Evolutionary conservation across 2,888 invertebrate genomes (phyloP), one percentile per base, ranked within the genome.

Genomic region (Acanthosepion pharaonis): DNA sequence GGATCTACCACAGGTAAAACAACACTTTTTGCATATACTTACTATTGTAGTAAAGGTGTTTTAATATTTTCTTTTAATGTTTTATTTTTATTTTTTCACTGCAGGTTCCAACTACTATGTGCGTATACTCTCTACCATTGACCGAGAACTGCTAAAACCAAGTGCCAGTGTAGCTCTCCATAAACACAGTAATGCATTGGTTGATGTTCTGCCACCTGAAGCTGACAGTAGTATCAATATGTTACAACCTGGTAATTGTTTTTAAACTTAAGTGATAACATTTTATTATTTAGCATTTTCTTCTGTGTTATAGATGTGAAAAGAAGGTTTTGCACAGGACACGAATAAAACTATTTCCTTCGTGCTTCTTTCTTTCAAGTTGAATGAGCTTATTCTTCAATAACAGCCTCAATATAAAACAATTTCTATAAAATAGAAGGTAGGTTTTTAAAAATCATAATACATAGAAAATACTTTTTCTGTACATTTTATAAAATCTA

Each of bases 141-240:
- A 99, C 97, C 98, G 99, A 28, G 99, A 99, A 97, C 98, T 99
- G 95, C 97, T 99, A 96, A 99, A 99, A 97, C 99, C 99, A 0
- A 99, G 99, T 1, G 99, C 99, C 28, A 99, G 99, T 96, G 99
- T 99, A 53, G 99, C 99, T 42, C 98, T 99, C 64, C 99, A 99
- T 97, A 99, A 99, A 97, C 99, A 99, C 98, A 99, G 99, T 97
- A 99, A 99, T 98, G 99, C 99, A n/a, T 98, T 99, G 95, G 99
- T 99, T 0, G 99, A 99, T 98, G 99, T 99, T 8, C 98, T 99
- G 92, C 99, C 99, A 11, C 99, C 99, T 1, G 99, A 99, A 98
- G 99, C 99, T 2, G 99, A 99, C 97, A 99, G 99, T 96, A 99
- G 99, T 91, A 99, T 99, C 96, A 99, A 99, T 94, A 99, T 99